A percentile compares a stretch with the other conserved stretches of the same genome.
These are phyloP conservation scores for Eurypyga helias DNA, from an alignment of 2,113 vertebrate species.

Conservation along the genomic window DNA sequence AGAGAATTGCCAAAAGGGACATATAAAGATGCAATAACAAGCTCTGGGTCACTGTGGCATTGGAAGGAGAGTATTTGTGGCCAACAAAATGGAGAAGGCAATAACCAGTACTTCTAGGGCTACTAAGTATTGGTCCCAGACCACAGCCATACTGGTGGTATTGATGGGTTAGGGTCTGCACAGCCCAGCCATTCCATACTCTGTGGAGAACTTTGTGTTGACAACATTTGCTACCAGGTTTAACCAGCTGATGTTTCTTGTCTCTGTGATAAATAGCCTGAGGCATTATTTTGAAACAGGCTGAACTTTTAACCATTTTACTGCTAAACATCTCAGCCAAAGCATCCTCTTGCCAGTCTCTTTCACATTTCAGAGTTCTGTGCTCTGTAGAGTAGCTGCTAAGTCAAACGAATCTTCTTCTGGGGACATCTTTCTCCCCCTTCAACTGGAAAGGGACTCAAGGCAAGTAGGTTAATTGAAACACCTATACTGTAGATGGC, in stretches of 20 bases:
- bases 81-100: not conserved
- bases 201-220: not conserved
- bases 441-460: not conserved
- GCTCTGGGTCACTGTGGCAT: not conserved
- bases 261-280: not conserved
- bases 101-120: not conserved
- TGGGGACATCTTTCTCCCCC: not conserved
- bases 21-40: not conserved
- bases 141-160: not conserved
- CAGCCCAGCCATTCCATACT: not conserved
- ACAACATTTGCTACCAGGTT: not conserved
- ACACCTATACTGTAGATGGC: not conserved
- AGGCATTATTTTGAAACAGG: not conserved
- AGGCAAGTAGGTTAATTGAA: not conserved
- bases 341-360: not conserved
- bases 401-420: not conserved
- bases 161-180: fast-evolving
- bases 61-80: not conserved
- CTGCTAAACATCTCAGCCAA: not conserved
- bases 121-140: not conserved
- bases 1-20: not conserved
- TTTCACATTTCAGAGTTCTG: not conserved
- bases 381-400: not conserved
- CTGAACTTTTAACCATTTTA: not conserved
- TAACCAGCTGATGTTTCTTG: not conserved